Percentiles rank a stretch among this genome's conserved stretches.
Conservation (phyloP, 2,888 invertebrate species). For the Harpagoxenus sublaevis region DNA sequence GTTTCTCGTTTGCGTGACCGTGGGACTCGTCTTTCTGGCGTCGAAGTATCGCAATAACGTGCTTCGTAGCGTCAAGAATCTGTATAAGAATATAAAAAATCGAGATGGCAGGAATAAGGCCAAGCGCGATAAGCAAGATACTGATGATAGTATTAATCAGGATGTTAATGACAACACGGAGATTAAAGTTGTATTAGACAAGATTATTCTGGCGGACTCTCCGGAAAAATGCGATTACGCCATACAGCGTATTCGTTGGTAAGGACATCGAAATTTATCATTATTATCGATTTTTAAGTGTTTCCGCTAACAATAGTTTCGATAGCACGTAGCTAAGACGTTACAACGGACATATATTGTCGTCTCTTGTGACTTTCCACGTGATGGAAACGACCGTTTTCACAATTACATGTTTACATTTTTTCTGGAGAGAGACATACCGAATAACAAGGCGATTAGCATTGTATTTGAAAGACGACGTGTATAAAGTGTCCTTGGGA, state of each 20-base stretch:
- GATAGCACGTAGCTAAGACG: too few relatives aligned
- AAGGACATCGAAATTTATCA: conserved; percentile 54
- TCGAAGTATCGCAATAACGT: conserved; percentile 84
- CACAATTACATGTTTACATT: conserved; percentile 41
- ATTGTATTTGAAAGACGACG: background rate
- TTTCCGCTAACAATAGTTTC: too few relatives aligned
- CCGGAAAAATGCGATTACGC: conserved; percentile 84
- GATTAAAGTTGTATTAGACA: conserved; percentile 76
- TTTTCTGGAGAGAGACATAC: background rate
- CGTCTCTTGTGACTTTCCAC: background rate
- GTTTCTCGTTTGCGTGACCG: conserved; percentile 84
- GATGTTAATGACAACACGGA: conserved; percentile 65
- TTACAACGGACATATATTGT: background rate
- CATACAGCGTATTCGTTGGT: conserved; percentile 84
- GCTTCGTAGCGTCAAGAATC: conserved; percentile 80
- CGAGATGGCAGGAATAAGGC: conserved; percentile 43
- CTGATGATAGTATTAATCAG: conserved; percentile 41
- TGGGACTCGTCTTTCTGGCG: conserved; percentile 83
- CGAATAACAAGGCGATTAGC: background rate
- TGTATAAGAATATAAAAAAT: conserved; percentile 79
- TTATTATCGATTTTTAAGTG: background rate
- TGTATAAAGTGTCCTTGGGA: conserved; percentile 18
- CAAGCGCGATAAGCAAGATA: conserved; percentile 18
- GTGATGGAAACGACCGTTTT: background rate
- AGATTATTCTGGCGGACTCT: conserved; percentile 84